These are phyloP conservation scores for Drosophila lutescens DNA, from an alignment of 2,888 invertebrate genomes.

Conservation along the genomic window DNA sequence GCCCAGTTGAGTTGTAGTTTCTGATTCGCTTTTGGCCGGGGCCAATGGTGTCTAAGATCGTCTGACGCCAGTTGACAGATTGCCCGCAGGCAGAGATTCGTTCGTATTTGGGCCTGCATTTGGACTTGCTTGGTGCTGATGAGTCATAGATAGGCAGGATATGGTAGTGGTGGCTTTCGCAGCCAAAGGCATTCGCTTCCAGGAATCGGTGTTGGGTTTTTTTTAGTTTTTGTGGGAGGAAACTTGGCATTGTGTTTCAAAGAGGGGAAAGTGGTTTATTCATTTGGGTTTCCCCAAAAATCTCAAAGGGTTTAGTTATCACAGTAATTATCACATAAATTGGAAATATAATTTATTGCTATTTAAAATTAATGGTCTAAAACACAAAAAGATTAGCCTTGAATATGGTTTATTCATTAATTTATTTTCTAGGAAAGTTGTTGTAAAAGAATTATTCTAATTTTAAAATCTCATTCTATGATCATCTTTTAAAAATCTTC, in stretches of 20 bases:
- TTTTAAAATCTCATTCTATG: too few species aligned
- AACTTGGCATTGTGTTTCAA: not conserved
- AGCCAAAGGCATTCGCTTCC: slow-evolving; percentile 20
- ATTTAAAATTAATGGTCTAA: not conserved
- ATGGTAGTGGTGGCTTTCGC: slow-evolving; percentile 17
- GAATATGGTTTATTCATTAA: not conserved
- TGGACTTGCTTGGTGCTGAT: slow-evolving; percentile 58
- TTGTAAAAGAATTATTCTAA: too few species aligned
- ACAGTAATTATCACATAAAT: not conserved
- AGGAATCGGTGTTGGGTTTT: slow-evolving; percentile 13
- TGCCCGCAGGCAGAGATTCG: slow-evolving; percentile 71
- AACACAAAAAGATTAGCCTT: not conserved
- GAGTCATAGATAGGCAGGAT: slow-evolving; percentile 60
- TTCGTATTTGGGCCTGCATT: slow-evolving; percentile 42
- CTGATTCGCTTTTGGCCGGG: slow-evolving; percentile 22
- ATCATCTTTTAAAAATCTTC: not conserved
- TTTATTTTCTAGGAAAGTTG: too few species aligned
- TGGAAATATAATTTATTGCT: not conserved
- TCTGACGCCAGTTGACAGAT: slow-evolving; percentile 75
- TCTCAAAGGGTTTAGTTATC: slow-evolving; percentile 2
- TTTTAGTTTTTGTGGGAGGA: slow-evolving; percentile 17
- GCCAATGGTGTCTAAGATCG: slow-evolving; percentile 67
- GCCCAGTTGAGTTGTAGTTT: slow-evolving; percentile 50
- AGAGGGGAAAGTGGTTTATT: slow-evolving; percentile 5
- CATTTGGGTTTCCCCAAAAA: not conserved